phyloP scores from a whole-genome alignment of 2,888 invertebrate species.

The Agriopis aurantiaria region DNA sequence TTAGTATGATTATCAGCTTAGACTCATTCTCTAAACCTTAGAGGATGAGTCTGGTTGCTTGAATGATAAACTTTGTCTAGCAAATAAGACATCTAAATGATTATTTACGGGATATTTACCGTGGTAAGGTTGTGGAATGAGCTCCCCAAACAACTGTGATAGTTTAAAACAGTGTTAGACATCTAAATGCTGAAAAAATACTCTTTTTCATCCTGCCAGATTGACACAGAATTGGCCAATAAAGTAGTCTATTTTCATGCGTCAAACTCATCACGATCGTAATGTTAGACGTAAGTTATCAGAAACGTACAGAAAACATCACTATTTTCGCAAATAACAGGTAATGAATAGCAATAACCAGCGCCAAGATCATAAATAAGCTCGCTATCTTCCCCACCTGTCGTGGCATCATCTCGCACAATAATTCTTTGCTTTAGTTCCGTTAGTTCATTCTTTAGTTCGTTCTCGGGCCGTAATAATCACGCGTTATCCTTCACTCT shows the following conservation, averaged over 20 bases:
- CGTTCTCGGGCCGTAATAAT: conserved; percentile 42
- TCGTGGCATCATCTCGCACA: conserved; percentile 19
- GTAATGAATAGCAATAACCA: conserved; percentile 20
- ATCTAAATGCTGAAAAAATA: too few species aligned
- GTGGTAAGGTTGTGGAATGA: too few species aligned
- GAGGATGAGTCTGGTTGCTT: too few species aligned
- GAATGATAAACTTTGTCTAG: too few species aligned
- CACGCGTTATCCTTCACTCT: conserved; percentile 63
- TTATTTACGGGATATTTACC: too few species aligned
- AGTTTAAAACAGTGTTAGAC: too few species aligned
- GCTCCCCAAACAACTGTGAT: too few species aligned
- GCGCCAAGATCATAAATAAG: conserved; percentile 18
- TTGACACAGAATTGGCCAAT: neutral
- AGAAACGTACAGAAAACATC: neutral
- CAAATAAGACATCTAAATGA: too few species aligned
- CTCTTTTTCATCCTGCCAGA: too few species aligned
- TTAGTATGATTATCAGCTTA: too few species aligned
- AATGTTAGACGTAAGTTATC: neutral
- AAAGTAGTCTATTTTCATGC: neutral
- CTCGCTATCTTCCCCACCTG: conserved; percentile 23
- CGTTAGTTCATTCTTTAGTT: conserved; percentile 27
- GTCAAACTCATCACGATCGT: too few species aligned
- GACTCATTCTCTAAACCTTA: too few species aligned
- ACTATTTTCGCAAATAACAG: conserved; percentile 13
- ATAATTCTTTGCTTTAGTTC: conserved; percentile 31